These are phyloP conservation scores for Scelioninae gen. 1 DNA, from an alignment of 2,888 invertebrate genomes.

Conservation along the genomic window DNA sequence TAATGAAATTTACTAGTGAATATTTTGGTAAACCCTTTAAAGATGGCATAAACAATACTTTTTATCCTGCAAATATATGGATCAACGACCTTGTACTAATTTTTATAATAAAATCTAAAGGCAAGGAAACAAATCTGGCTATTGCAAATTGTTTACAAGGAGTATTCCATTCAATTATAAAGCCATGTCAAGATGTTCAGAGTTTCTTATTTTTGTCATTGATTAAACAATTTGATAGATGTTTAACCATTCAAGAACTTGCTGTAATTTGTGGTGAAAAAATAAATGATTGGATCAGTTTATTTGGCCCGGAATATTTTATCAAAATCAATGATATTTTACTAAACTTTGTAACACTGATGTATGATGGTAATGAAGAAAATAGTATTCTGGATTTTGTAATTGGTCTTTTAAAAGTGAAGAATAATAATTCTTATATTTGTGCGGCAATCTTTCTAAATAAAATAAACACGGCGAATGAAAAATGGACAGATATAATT, in stretches of 20 bases:
- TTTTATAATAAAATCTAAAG: not conserved
- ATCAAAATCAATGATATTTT: not conserved
- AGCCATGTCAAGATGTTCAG: slow-evolving; percentile 24
- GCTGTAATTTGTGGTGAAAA: not conserved
- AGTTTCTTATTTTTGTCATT: slow-evolving; percentile 26
- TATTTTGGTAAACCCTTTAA: not conserved
- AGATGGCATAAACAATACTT: not conserved
- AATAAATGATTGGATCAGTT: slow-evolving; percentile 4
- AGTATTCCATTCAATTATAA: slow-evolving; percentile 5
- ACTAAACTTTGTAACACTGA: not conserved
- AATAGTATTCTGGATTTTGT: not conserved
- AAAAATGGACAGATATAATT: not conserved
- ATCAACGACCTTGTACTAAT: not conserved
- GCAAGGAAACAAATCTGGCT: not conserved
- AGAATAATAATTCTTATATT: slow-evolving; percentile 16
- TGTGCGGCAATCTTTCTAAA: not conserved
- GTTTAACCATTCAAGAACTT: not conserved
- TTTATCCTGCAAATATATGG: not conserved
- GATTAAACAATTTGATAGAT: not conserved
- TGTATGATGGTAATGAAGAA: not conserved
- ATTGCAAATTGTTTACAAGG: slow-evolving; percentile 3
- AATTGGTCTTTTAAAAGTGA: not conserved
- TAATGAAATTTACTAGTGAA: not conserved
- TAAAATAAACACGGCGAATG: not conserved
- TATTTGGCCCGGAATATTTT: slow-evolving; percentile 17